Evolutionary conservation across 2,888 invertebrate species (phyloP).

Genomic region (Patella caerulea): DNA sequence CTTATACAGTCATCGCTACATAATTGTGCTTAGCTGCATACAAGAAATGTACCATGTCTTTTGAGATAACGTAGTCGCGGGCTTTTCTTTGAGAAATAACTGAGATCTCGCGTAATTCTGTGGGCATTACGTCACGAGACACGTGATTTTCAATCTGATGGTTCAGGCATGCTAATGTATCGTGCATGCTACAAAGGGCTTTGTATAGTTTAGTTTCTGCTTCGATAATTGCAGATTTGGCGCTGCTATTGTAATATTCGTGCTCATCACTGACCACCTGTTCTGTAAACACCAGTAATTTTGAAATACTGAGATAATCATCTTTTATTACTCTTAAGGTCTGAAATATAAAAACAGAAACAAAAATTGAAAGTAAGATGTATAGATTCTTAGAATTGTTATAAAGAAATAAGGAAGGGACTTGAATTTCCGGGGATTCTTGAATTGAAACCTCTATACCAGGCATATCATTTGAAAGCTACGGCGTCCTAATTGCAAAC

Average conservation of each 20-base stretch:
- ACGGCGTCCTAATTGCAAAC: too few relatives aligned
- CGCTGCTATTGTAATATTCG: slow-evolving; percentile 4
- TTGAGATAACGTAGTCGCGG: slow-evolving; percentile 10
- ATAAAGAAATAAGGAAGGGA: too few relatives aligned
- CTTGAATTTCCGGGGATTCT: too few relatives aligned
- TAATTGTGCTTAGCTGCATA: slow-evolving; percentile 1
- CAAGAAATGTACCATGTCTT: slow-evolving; percentile 2
- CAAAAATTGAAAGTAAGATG: neutral
- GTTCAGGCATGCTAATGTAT: slow-evolving; percentile 4
- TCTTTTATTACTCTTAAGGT: neutral
- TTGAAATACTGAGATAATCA: slow-evolving; percentile 10
- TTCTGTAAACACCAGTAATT: neutral
- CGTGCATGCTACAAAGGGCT: neutral
- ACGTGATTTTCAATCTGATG: slow-evolving; percentile 10
- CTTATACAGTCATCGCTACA: neutral
- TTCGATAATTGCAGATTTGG: neutral
- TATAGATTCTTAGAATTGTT: neutral
- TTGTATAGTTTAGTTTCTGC: neutral
- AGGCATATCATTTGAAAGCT: too few relatives aligned
- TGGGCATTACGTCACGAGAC: slow-evolving; percentile 13
- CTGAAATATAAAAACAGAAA: slow-evolving; percentile 6
- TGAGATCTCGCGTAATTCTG: neutral
- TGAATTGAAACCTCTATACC: too few relatives aligned
- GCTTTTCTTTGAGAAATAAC: neutral
- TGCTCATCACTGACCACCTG: neutral